Conservation (phyloP, 2,797 vertebrate species). For the Girardinus metallicus region DNA sequence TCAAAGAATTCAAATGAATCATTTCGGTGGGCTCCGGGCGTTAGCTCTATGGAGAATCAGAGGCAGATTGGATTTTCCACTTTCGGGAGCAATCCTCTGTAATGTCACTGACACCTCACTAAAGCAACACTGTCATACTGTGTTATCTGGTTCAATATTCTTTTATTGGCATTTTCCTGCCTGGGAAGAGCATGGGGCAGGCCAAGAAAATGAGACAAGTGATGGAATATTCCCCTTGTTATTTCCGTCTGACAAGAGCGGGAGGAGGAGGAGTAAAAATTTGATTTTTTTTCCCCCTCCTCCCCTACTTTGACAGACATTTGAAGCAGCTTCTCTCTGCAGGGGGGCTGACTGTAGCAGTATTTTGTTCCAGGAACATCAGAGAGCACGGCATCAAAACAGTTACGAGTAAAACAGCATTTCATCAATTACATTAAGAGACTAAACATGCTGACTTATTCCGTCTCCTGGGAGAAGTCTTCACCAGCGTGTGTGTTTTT, state of each 20-base stretch:
- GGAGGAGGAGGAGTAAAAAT: not conserved
- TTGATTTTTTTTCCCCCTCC: slow-evolving; percentile 37
- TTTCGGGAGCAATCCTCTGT: slow-evolving; percentile 66
- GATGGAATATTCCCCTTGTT: slow-evolving; percentile 54
- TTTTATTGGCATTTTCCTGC: slow-evolving; percentile 67
- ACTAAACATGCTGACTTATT: slow-evolving; percentile 46
- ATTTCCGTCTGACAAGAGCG: slow-evolving; percentile 41
- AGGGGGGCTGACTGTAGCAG: slow-evolving; percentile 38
- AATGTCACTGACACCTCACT: slow-evolving; percentile 68
- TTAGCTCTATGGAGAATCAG: slow-evolving; percentile 59
- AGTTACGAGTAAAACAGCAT: slow-evolving; percentile 34
- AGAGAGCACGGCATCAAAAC: slow-evolving; percentile 34
- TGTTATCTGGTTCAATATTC: slow-evolving; percentile 69
- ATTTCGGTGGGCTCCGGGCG: slow-evolving; percentile 49
- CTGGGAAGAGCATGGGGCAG: slow-evolving; percentile 42
- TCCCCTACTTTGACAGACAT: slow-evolving; percentile 55
- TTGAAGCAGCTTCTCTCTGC: slow-evolving; percentile 37
- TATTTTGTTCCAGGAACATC: slow-evolving; percentile 43
- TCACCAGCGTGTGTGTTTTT: slow-evolving; percentile 15
- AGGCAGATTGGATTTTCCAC: slow-evolving; percentile 76
- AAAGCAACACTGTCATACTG: slow-evolving; percentile 62
- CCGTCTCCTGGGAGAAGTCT: slow-evolving; percentile 46
- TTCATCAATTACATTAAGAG: slow-evolving; percentile 60
- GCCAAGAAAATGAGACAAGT: slow-evolving; percentile 58
- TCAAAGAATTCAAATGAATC: slow-evolving; percentile 72